phyloP scores from a whole-genome alignment of 2,797 vertebrate species.

The Centroberyx gerrardi region DNA sequence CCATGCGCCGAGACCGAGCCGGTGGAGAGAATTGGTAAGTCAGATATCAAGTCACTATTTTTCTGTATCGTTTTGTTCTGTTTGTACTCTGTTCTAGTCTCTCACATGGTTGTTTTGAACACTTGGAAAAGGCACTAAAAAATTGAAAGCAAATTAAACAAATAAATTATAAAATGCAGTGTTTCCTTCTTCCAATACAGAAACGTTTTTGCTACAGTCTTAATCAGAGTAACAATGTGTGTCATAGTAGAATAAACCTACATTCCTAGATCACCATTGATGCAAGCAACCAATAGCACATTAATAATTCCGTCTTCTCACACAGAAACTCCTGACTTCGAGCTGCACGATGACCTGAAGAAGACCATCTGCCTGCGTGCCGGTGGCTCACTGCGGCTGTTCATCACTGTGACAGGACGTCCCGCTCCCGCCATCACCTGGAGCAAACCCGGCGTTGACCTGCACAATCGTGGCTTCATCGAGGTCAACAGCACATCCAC shows the following conservation, averaged over 20 bases:
- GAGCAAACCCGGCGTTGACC: constrained; percentile 94
- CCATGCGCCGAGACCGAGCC: constrained; percentile 92
- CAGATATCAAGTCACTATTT: background rate
- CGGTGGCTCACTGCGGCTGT: constrained; percentile 92
- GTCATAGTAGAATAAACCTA: no score
- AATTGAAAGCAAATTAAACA: no score
- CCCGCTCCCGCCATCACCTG: constrained; percentile 92
- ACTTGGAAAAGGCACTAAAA: no score
- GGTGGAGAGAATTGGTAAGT: constrained; percentile 94
- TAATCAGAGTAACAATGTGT: no score
- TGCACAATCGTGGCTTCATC: constrained; percentile 94
- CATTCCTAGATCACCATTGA: background rate
- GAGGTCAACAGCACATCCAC: constrained; percentile 93
- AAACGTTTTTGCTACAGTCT: no score
- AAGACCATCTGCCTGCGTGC: constrained; percentile 97
- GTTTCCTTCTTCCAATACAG: no score
- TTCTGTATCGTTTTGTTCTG: background rate
- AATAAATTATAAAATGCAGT: no score
- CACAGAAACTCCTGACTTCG: constrained; percentile 97
- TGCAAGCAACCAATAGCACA: background rate
- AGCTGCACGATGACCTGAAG: constrained; percentile 95
- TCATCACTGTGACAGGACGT: constrained; percentile 92
- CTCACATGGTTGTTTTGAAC: no score
- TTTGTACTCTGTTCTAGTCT: background rate
- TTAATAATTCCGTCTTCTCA: constrained; percentile 20